Evolutionary conservation across 2,888 invertebrate genomes (phyloP), one percentile per base, ranked within the genome.

Genomic region (Latrodectus elegans): DNA sequence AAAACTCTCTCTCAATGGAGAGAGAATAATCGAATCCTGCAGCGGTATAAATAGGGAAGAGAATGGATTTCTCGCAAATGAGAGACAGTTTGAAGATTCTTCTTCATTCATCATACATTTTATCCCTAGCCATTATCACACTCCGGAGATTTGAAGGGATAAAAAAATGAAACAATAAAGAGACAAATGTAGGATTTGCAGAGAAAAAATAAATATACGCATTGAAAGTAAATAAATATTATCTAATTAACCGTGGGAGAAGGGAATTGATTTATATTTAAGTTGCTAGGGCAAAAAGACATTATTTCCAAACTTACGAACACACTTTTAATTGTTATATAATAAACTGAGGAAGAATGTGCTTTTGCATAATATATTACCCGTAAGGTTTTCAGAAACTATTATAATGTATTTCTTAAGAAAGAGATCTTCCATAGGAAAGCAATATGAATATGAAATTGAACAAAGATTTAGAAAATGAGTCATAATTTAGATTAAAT

Each of bases 141-240:
- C 60, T n/a, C 60, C n/a, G 12, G 60, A 60, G 60, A n/a, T 12
- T 12, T 60, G 60, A 60, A 60, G 10, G 11, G 10, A 60, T n/a
- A 60, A 60, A 60, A 60, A 60, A 15, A 60, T 55, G 60, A 60
- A 60, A n/a, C 60, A 60, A 60, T 60, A 60, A 60, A 60, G 55
- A 2, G 2, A 60, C 12, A 60, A 60, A 12, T n/a, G 60, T 10
- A n/a, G 15, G 60, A 60, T 15, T 0, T 60, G n/a, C 6, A 60
- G 11, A 60, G 8, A 60, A 11, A 11, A 9, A 60, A 60, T 15
- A 60, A 60, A 60, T 6, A 60, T 60, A 12, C 10, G 10, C n/a
- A 60, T 60, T 60, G n/a, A n/a, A 60, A 60, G 6, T n/a, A 15
- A 60, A 60, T 12, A 60, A 60, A 60, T n/a, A 15, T 11, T 8